These are phyloP conservation scores for Neodontobutis hainanensis DNA, from an alignment of 2,113 vertebrate species.

Conservation along the genomic window DNA sequence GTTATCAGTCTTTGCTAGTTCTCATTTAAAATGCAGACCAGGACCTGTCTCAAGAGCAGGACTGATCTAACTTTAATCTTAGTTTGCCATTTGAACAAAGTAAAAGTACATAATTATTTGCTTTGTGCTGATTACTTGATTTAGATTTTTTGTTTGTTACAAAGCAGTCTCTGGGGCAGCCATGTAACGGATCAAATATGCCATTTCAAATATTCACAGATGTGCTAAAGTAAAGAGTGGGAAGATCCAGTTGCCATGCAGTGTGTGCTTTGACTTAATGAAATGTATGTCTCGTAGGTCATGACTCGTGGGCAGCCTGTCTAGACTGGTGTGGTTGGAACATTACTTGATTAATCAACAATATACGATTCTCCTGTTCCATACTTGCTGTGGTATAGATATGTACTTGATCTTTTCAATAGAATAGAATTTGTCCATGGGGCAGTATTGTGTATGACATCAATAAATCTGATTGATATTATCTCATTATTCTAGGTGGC, in stretches of 20 bases:
- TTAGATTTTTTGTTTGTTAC: too few relatives aligned
- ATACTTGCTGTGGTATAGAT: conserved; percentile 28
- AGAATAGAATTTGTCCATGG: conserved; percentile 67
- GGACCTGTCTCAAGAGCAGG: too few relatives aligned
- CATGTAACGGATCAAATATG: too few relatives aligned
- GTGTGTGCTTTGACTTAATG: background rate
- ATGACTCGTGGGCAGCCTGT: conserved; percentile 5
- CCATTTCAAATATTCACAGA: background rate
- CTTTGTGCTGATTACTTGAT: too few relatives aligned
- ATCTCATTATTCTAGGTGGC: conserved; percentile 63
- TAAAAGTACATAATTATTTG: too few relatives aligned
- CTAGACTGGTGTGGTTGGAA: conserved; percentile 24
- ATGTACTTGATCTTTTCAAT: conserved; percentile 61
- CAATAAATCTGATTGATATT: conserved; percentile 60
- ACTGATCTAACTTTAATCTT: too few relatives aligned
- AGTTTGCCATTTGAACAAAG: too few relatives aligned
- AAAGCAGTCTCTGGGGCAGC: too few relatives aligned
- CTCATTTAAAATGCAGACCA: too few relatives aligned
- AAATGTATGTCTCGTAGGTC: background rate
- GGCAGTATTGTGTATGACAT: conserved; percentile 57
- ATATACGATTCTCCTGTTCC: conserved; percentile 18
- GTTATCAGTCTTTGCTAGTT: too few relatives aligned
- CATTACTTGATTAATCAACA: conserved; percentile 36
- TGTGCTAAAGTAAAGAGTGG: background rate
- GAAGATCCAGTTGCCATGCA: background rate